These are phyloP conservation scores for Aspidiotus destructor DNA, from an alignment of 2,888 invertebrate species.

Conservation along the genomic window DNA sequence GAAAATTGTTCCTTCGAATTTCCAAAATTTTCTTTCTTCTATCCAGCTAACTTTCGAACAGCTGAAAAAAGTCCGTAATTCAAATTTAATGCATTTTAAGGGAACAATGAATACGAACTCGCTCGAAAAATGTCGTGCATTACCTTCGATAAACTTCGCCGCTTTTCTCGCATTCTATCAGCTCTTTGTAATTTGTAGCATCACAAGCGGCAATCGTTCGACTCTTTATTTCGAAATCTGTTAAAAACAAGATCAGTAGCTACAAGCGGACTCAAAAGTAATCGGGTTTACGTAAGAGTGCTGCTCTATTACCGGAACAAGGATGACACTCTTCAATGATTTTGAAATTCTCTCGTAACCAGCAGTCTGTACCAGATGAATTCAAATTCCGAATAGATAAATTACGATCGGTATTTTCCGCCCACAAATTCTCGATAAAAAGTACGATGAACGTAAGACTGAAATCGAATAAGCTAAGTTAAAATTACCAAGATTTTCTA, in stretches of 20 bases:
- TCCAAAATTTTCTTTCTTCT: constrained; percentile 75
- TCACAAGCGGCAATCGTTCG: constrained; percentile 72
- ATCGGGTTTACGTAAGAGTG: background rate
- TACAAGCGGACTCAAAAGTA: too few relatives aligned
- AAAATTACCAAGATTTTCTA: background rate
- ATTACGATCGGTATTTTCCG: constrained; percentile 55
- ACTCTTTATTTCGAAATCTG: constrained; percentile 71
- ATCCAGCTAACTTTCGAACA: constrained; percentile 77
- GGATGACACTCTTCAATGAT: constrained; percentile 70
- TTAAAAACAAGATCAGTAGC: constrained; percentile 38
- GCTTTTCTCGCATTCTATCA: constrained; percentile 61
- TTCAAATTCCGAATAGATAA: constrained; percentile 61
- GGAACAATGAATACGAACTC: background rate
- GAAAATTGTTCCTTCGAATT: constrained; percentile 65
- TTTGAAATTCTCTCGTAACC: constrained; percentile 60
- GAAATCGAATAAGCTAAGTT: constrained; percentile 40
- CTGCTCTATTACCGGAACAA: constrained; percentile 56
- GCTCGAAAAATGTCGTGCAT: constrained; percentile 25
- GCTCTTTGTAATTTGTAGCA: constrained; percentile 73
- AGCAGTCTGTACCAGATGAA: constrained; percentile 49
- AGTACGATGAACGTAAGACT: constrained; percentile 72
- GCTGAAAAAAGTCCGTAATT: constrained; percentile 46
- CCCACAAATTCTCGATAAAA: constrained; percentile 55
- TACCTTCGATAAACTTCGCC: constrained; percentile 70
- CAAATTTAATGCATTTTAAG: constrained; percentile 13